Percentiles rank a stretch among this genome's conserved stretches.
Evolutionary conservation across 2,888 invertebrate species (phyloP).

Genomic region (Pycnomerus fuliginosus): DNA sequence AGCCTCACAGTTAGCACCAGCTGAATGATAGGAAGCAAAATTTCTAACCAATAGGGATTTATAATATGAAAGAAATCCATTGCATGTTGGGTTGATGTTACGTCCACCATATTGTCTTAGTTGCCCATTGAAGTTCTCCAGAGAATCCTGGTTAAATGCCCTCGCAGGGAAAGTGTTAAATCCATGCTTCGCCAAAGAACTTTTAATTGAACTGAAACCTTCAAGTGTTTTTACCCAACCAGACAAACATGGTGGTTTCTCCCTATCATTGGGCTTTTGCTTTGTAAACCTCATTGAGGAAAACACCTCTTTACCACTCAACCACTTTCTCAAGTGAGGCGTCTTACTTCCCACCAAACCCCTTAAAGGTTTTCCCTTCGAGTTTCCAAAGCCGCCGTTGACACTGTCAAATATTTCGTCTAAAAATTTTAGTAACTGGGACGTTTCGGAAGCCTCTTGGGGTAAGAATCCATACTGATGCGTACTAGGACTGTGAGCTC

Average conservation of each 20-base stretch:
- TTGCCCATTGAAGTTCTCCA: conserved; percentile 25
- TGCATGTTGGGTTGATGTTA: conserved; percentile 19
- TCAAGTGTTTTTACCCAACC: background rate
- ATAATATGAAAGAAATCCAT: conserved; percentile 16
- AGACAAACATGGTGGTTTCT: background rate
- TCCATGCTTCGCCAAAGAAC: background rate
- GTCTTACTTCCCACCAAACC: background rate
- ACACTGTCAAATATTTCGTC: background rate
- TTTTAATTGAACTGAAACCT: background rate
- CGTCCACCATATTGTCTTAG: conserved; percentile 22
- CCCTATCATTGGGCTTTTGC: background rate
- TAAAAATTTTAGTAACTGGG: background rate
- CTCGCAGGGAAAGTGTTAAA: background rate
- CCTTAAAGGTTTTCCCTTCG: background rate
- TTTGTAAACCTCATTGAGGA: background rate
- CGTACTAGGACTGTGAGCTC: background rate
- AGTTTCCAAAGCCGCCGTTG: background rate
- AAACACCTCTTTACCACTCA: background rate
- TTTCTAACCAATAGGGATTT: conserved; percentile 25
- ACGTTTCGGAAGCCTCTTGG: background rate
- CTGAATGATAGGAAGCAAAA: conserved; percentile 19
- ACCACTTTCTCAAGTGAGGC: background rate
- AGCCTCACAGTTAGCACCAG: conserved; percentile 22
- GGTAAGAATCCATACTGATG: background rate
- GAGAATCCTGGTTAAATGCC: conserved; percentile 4